These are phyloP conservation scores for Baryphthengus martii DNA, from an alignment of 2,113 vertebrate species.

Conservation along the genomic window DNA sequence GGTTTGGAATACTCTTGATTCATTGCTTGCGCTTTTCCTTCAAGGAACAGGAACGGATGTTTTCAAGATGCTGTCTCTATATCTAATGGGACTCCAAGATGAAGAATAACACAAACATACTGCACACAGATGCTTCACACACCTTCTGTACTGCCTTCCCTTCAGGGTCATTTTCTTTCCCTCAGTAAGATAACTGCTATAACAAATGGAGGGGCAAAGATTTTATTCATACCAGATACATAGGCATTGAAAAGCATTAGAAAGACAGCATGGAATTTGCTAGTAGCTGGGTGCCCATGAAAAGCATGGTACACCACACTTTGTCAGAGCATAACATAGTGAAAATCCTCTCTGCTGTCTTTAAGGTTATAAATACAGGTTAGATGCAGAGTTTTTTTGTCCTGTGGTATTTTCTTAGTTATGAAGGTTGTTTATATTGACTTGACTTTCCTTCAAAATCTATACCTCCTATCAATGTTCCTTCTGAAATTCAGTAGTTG, in stretches of 20 bases:
- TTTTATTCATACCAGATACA: not conserved
- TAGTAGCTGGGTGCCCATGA: not conserved
- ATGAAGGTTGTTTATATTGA: not conserved
- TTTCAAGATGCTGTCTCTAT: conserved; percentile 11
- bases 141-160: not conserved
- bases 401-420: not conserved
- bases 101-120: not conserved
- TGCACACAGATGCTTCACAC: not conserved
- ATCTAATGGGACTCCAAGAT: not conserved
- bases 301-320: not conserved
- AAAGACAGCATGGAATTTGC: not conserved
- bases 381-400: not conserved
- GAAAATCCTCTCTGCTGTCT: not conserved
- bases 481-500: not conserved
- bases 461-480: not conserved
- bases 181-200: not conserved
- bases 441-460: not conserved
- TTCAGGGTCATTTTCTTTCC: not conserved
- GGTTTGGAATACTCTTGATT: conserved; percentile 24
- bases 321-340: not conserved
- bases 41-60: conserved; percentile 14
- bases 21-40: conserved; percentile 3
- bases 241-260: not conserved
- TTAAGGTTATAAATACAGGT: not conserved
- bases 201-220: not conserved